Conservation (phyloP, 2,113 vertebrate genomes). For the Peucedramus taeniatus region DNA sequence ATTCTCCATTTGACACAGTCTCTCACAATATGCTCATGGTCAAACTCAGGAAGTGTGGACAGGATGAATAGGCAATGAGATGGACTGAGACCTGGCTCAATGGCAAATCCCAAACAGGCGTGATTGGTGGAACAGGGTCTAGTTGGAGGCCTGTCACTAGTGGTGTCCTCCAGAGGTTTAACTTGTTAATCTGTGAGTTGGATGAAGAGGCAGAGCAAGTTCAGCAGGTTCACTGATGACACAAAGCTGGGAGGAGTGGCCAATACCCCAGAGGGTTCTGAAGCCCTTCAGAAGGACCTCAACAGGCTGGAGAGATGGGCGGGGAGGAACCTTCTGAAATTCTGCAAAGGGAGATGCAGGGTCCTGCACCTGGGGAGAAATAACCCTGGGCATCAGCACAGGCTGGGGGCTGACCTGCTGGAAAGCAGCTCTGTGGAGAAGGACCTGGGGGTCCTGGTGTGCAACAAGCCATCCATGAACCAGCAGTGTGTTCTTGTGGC, state of each 20-base stretch:
- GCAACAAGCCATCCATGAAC: background rate
- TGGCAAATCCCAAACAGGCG: background rate
- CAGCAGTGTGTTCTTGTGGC: background rate
- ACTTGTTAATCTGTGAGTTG: background rate
- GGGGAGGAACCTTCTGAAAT: background rate
- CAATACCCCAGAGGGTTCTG: background rate
- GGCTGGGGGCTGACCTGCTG: background rate
- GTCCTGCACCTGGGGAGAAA: background rate
- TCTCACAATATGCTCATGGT: background rate
- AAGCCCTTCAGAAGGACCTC: background rate
- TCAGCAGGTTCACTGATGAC: background rate
- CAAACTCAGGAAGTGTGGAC: background rate
- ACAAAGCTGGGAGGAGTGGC: background rate
- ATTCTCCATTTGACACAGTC: background rate
- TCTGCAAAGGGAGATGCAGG: rapidly evolving
- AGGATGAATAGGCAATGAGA: background rate
- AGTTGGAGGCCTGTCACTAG: background rate
- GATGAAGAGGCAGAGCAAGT: background rate
- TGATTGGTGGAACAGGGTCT: background rate
- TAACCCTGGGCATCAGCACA: rapidly evolving
- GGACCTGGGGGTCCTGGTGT: background rate
- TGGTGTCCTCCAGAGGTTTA: background rate
- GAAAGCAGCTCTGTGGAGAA: background rate
- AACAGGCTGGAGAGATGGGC: rapidly evolving
- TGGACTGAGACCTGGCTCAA: background rate